Conservation (phyloP, 2,113 vertebrate species). For the Paramormyrops kingsleyae region DNA sequence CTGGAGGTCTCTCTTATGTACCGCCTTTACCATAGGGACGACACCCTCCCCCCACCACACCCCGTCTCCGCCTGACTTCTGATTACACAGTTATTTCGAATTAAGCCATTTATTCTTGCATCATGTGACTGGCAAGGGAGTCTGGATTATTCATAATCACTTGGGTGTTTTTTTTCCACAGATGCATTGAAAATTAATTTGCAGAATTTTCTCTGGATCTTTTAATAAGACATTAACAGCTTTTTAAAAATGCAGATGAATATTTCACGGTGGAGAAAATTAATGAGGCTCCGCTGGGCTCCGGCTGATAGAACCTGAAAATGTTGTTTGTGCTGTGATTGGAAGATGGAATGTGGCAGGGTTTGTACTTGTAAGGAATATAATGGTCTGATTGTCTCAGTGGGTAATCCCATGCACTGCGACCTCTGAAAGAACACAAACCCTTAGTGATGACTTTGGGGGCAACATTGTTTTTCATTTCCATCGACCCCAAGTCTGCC, state of each 20-base stretch:
- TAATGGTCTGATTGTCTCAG: background rate
- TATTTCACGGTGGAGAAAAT: slow-evolving; percentile 32
- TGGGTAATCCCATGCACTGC: background rate
- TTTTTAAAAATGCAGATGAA: slow-evolving; percentile 44
- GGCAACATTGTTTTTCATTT: background rate
- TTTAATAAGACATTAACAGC: slow-evolving; percentile 42
- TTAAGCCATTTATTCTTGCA: background rate
- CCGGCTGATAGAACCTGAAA: slow-evolving; percentile 27
- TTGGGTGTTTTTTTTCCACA: slow-evolving; percentile 23
- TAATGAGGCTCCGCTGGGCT: slow-evolving; percentile 9
- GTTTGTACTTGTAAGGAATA: background rate
- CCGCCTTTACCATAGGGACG: background rate
- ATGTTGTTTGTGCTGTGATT: slow-evolving; percentile 2
- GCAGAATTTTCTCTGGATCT: slow-evolving; percentile 31
- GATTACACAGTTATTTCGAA: slow-evolving; percentile 22
- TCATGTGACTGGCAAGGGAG: slow-evolving; percentile 18
- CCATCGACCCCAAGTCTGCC: background rate
- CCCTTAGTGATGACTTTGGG: background rate
- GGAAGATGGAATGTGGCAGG: background rate
- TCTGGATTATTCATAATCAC: slow-evolving; percentile 36
- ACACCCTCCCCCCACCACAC: background rate
- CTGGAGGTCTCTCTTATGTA: background rate
- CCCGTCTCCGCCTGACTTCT: slow-evolving; percentile 7
- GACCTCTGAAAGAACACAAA: background rate
- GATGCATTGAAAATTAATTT: slow-evolving; percentile 36